Percentiles rank a stretch among this genome's conserved stretches.
These are phyloP conservation scores for Erebia epiphron DNA, from an alignment of 2,888 invertebrate genomes.

Conservation along the genomic window DNA sequence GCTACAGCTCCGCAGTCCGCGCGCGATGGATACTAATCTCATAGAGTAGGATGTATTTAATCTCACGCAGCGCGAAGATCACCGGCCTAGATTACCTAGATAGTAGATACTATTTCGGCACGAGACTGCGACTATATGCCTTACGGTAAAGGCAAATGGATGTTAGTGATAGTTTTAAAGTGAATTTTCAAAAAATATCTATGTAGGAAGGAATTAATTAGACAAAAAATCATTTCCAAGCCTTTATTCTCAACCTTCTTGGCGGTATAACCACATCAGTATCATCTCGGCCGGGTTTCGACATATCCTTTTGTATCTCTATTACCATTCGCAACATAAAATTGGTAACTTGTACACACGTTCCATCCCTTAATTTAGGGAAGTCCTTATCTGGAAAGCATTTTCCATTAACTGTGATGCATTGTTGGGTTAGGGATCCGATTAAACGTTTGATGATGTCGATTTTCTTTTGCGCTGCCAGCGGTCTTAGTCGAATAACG, in stretches of 20 bases:
- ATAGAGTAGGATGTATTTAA: no score
- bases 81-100: no score
- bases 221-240: slow-evolving; percentile 66
- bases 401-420: slow-evolving; percentile 65
- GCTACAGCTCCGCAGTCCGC: no score
- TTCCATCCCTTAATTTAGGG: slow-evolving; percentile 82
- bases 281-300: slow-evolving; percentile 67
- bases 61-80: no score
- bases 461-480: slow-evolving; percentile 82
- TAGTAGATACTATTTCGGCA: no score
- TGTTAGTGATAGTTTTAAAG: no score
- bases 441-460: slow-evolving; percentile 85
- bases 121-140: no score
- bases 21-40: no score
- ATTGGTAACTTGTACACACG: slow-evolving; percentile 76
- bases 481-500: slow-evolving; percentile 85
- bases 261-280: slow-evolving; percentile 65
- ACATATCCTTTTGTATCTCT: slow-evolving; percentile 75
- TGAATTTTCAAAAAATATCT: no score
- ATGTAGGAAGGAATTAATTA: slow-evolving; percentile 26
- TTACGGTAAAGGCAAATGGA: no score
- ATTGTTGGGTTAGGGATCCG: slow-evolving; percentile 87
- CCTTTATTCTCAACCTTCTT: slow-evolving; percentile 66
- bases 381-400: slow-evolving; percentile 73
- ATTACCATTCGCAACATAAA: slow-evolving; percentile 78